Evolutionary conservation across 2,113 vertebrate genomes (phyloP), one percentile per base, ranked within the genome.

Genomic region (Neopipo cinnamomea): DNA sequence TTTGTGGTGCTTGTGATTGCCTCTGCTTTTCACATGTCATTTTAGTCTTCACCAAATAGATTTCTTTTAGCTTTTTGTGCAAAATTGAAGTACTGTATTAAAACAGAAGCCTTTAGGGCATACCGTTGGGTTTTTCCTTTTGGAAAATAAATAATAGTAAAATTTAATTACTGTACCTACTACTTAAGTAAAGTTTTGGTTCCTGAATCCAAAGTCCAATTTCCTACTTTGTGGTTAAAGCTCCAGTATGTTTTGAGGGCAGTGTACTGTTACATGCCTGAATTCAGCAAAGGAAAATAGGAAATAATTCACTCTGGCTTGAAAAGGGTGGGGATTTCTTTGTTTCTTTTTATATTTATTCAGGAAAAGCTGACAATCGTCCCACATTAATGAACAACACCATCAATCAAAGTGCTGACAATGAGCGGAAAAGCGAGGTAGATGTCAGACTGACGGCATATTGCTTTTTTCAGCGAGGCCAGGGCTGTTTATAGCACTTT

Each of bases 271-370:
- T 97, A 96, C 96, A 94, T 91, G 97, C 91, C 97, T 97, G 95
- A 97, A 96, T 96, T 83, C 89, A 97, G 97, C 96, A 96, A 94
- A 97, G 97, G 96, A 98, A 98, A 98, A 98, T 97, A 98, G 98
- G 98, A 98, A 98, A 98, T 98, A 98, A 98, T 98, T 98, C 97
- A 98, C 98, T 96, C 88, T 98, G 97, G 97, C 96, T 98, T 97
- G 97, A 98, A 96, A 98, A 98, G 98, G 98, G 98, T 98, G 98
- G 98, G 95, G 98, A 98, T 98, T 98, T 98, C 98, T 99, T 99
- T 99, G 98, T 99, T 99, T 99, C 99, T 99, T 99, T 99, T 99
- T 99, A 99, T 99, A 99, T 99, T 99, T 99, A 98, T 99, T 98
- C 99, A 98, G 99, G 99, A 99, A 99, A 98, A 98, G 97, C 98